These are phyloP conservation scores for Tenebrosternarchus preto DNA, from an alignment of 2,113 vertebrate species.

Conservation along the genomic window DNA sequence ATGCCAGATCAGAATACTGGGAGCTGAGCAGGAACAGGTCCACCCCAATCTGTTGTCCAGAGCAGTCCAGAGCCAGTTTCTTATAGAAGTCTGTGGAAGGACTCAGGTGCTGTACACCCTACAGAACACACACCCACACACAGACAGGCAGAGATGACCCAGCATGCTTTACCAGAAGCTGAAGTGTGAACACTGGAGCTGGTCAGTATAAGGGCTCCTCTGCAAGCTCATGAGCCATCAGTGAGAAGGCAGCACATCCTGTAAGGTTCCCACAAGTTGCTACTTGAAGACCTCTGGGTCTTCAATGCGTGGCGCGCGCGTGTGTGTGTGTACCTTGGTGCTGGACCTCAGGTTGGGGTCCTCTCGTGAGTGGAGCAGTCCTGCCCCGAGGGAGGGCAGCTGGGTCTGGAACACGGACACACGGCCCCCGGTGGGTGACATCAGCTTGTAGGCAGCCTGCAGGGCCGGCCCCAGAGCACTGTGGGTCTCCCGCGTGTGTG, in stretches of 20 bases:
- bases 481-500: conserved; percentile 87
- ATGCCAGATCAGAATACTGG: conserved; percentile 92
- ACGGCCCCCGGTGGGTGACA: conserved; percentile 92
- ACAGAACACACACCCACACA: conserved; percentile 53
- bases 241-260: no score
- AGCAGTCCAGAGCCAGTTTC: conserved; percentile 96
- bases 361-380: conserved; percentile 89
- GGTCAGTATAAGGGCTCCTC: no score
- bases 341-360: conserved; percentile 95
- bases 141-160: no score
- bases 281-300: no score
- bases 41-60: conserved; percentile 94
- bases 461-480: conserved; percentile 91
- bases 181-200: no score
- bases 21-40: conserved; percentile 96
- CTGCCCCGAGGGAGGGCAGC: conserved; percentile 87
- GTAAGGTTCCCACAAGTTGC: no score
- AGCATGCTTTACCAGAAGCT: no score
- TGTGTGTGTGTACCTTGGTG: conserved; percentile 79
- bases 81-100: conserved; percentile 99
- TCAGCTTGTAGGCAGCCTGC: conserved; percentile 93
- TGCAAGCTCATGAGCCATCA: no score
- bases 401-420: conserved; percentile 95
- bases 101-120: conserved; percentile 94
- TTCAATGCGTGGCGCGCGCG: neutral